Evolutionary conservation across 1,140 invertebrate species (phyloP), one percentile per base, ranked within the genome.

Genomic region (Lepidostoma basale): DNA sequence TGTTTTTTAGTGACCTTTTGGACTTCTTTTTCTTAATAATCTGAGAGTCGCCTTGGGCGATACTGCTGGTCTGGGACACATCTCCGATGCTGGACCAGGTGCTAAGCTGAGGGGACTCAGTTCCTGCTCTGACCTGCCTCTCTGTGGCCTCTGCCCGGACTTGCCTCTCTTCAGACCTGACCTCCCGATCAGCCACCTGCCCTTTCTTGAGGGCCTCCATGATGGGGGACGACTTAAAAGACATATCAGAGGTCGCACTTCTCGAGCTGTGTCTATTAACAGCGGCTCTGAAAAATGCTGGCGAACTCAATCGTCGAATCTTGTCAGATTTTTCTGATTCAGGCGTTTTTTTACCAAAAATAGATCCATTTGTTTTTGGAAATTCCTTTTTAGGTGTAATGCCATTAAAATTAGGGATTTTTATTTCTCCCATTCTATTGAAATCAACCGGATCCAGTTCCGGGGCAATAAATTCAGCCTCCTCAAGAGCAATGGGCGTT

Each of bases 261-360:
- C 79, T 74, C 58, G 74, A 75, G 62, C 79, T 83, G 60, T 81
- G 80, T 56, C 84, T 79, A 66, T 82, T 82, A 10, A 89, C 78
- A 0, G 86, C 85, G 16, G 87, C 88, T 74, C 85, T 85, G 68
- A 90, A 85, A 68, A 89, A 90, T 0, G 83, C 85, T 0, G 88
- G 85, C 23, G 88, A 88, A 1, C 85, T 87, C n/a, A 89, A 69
- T 47, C 84, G 76, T 8, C 85, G 76, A 9, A 74, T 66, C 67
- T 79, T 80, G 25, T 74, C 77, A 4, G 78, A 78, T 66, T 81
- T 79, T 3, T 81, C 79, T 69, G 78, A 82, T 3, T 74, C 33
- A 23, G 6, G 16, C 28, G 68, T 74, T 66, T 80, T 82, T 60
- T 81, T 80, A 60, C 81, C 81, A 67, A 83, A 82, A 63, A 83